Evolutionary conservation across 2,797 vertebrate species (phyloP), one percentile per base, ranked within the genome.

Genomic region (Bufotes viridis): DNA sequence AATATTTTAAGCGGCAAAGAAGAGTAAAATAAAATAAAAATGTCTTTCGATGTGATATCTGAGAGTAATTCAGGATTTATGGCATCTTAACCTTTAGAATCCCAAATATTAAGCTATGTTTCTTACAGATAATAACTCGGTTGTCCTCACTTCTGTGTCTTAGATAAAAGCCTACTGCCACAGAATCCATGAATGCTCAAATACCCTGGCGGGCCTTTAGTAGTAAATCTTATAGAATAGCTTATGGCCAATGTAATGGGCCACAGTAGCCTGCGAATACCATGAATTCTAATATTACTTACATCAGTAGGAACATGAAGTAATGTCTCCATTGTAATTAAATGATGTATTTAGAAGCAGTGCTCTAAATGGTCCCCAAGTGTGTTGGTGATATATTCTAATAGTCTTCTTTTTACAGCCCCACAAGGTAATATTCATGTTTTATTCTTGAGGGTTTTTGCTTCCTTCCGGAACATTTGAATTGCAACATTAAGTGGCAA

Each of bases 201-300:
- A 96, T 95, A 96, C 95, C 95, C 95, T 95, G 94, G 94, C 93
- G 94, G 95, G 94, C 94, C 95, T 95, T 95, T 95, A 95, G 94
- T 95, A 95, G 95, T 97, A 98, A 97, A 98, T 97, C 96, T 97
- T 96, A 96, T 96, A 95, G 96, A 96, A 96, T 96, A 96, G 96
- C 95, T 96, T 96, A 96, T 96, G 95, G 96, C 96, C 96, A 97
- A 97, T 97, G 97, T 97, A 98, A 98, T 97, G 95, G 96, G 96
- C 95, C 96, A 96, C 94, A 94, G 95, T 97, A 97, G 96, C 96
- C 96, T 97, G 96, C 97, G 96, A 97, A 98, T 97, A 97, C 97
- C 97, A 98, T 98, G 97, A 99, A 98, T 98, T 97, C 97, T 97
- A 97, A 97, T 98, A 97, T 97, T 97, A 97, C 97, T 98, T 98